Evolutionary conservation across 1,140 invertebrate genomes (phyloP).

Genomic region (Dreissena polymorpha): DNA sequence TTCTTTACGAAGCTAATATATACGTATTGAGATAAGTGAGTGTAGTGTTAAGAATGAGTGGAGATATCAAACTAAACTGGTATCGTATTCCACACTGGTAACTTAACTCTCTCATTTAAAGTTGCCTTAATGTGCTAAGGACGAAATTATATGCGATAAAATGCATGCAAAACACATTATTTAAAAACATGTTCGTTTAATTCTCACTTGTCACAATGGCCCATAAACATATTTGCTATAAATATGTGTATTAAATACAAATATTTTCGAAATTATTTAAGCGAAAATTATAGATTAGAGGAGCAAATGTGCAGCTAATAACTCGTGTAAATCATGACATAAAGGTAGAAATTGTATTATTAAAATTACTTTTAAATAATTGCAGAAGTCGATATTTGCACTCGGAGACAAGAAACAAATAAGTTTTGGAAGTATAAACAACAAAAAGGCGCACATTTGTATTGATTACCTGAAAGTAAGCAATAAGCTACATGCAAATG

Average conservation of each 20-base stretch:
- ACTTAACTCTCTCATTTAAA: slow-evolving; percentile 18
- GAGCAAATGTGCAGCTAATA: too few relatives aligned
- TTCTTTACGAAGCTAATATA: slow-evolving; percentile 9
- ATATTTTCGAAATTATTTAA: not conserved
- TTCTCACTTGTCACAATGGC: not conserved
- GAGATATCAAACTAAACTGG: not conserved
- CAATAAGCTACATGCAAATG: too few relatives aligned
- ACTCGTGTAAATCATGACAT: too few relatives aligned
- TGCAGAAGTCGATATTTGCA: too few relatives aligned
- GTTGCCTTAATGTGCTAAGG: not conserved
- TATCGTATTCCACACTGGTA: slow-evolving; percentile 25
- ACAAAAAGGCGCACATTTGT: too few relatives aligned
- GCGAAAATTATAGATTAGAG: not conserved
- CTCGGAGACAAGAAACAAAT: too few relatives aligned
- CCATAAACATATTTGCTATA: not conserved
- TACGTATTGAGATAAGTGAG: slow-evolving; percentile 32
- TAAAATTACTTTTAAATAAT: too few relatives aligned
- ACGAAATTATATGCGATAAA: not conserved
- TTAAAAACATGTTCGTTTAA: not conserved
- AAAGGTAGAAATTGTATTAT: too few relatives aligned
- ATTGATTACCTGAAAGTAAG: too few relatives aligned
- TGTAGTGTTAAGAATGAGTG: slow-evolving; percentile 15
- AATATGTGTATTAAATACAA: slow-evolving; percentile 2
- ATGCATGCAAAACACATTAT: slow-evolving; percentile 1
- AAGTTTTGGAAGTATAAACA: too few relatives aligned